Evolutionary conservation across 2,113 vertebrate genomes (phyloP), one percentile per base, ranked within the genome.

Genomic region (Esox niger): DNA sequence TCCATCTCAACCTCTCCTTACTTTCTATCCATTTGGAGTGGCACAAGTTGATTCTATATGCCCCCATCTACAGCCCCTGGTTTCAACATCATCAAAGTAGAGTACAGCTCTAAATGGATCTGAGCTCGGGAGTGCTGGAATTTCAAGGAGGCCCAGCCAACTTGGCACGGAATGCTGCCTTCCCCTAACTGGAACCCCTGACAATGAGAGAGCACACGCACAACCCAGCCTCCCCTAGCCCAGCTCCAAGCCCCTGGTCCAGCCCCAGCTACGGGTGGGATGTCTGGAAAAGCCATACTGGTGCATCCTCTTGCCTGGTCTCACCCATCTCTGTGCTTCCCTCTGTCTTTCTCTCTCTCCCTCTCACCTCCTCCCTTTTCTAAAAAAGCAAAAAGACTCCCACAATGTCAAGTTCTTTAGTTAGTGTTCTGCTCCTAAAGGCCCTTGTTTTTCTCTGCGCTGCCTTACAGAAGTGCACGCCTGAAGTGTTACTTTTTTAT

Each of bases 1-100:
- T 38, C 33, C 33, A 57, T 10, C 62, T 72, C 67, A 60, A 57
- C 69, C 69, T 60, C 69, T 78, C 56, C 64, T 66, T 59, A 64
- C 62, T 68, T 66, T 57, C 54, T 76, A 62, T 81, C 75, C 78
- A 69, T 80, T 85, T 60, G 55, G 82, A 82, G 79, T 79, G 82
- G 78, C 77, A 69, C 80, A 73, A 82, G 79, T 25, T 64, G 75
- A 64, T 87, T 85, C 81, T 73, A 64, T 67, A 71, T 88, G 82
- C 88, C 89, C 89, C 86, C 86, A n/a, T 91, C 82, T 69, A 82
- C 85, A 89, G 89, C 91, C 89, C 87, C 75, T 75, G 62, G 35
- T 82, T 79, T 79, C 63, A 75, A 66, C 70, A 76, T 78, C 66
- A 13, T 26, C n/a, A 38, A 27, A 60, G 9, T 15, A 27, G 29